Conservation (phyloP, 2,113 vertebrate species). For the Onychostruthus taczanowskii region DNA sequence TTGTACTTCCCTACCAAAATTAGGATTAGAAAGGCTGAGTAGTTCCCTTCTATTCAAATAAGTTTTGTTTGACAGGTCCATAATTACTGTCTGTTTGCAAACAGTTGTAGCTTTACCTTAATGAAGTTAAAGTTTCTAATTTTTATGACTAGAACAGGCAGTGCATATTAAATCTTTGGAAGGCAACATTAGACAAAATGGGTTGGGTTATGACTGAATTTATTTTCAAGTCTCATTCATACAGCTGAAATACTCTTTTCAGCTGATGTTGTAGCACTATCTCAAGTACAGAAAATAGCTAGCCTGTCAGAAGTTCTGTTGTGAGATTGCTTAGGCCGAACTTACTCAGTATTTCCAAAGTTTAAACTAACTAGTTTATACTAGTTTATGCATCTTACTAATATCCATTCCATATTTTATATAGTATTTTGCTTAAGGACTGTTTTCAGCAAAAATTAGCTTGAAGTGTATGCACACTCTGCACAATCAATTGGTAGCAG, state of each 20-base stretch:
- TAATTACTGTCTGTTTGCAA: neutral
- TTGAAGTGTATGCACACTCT: neutral
- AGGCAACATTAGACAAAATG: neutral
- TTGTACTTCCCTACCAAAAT: neutral
- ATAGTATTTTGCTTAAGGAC: neutral
- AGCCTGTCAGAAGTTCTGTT: neutral
- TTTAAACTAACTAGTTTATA: neutral
- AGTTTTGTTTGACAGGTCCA: neutral
- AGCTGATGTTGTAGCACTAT: neutral
- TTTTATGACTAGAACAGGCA: neutral
- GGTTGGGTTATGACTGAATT: neutral
- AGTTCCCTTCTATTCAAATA: neutral
- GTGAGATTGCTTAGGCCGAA: neutral
- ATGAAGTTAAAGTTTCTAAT: neutral
- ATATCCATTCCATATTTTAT: neutral
- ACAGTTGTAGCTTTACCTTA: neutral
- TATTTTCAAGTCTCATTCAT: neutral
- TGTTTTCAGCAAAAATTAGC: neutral
- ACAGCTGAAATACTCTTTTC: neutral
- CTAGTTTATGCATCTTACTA: neutral
- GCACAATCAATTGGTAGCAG: neutral
- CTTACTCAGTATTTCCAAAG: neutral
- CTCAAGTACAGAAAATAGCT: neutral
- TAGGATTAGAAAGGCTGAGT: neutral
- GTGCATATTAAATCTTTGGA: neutral